Evolutionary conservation across 1,140 invertebrate species (phyloP), one percentile per base, ranked within the genome.

Genomic region (Oryzaephilus surinamensis): DNA sequence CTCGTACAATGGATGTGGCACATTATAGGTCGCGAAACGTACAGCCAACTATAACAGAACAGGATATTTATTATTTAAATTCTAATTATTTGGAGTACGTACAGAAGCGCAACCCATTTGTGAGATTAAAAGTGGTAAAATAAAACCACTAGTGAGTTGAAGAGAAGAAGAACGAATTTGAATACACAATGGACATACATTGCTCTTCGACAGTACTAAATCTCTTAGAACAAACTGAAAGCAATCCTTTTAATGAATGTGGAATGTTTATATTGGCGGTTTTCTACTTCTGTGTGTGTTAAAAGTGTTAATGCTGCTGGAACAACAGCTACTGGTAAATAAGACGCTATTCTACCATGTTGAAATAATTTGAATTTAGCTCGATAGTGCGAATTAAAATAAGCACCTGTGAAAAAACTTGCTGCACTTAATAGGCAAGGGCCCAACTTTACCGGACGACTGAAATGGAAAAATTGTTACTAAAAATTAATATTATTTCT

Each of bases 71-170:
- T 10, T 18, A 26, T 21, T 23, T 4, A 29, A 29, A 35, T 13
- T 14, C 2, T 26, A 3, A 12, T 18, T n/a, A 11, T 12, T 16
- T 21, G 30, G 16, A 31, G 11, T 39, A 44, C 48, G 45, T 51
- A 59, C 57, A 2, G 65, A 58, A 30, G 62, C 61, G 26, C 59
- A 52, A 7, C 63, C 54, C 17, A 67, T 38, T 23, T 3, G 23
- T 24, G 65, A 66, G 7, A 63, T 61, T 32, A 68, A 38, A 13
- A 55, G 41, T 5, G 67, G 67, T 51, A 66, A 65, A 2, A 61
- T 34, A n/a, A 55, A 46, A 10, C 65, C 64, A 3, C 57, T 6
- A 6, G 45, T 24, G 0, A 49, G 41, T 46, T 69, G 67, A 7
- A 67, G 38, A 6, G 53, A 48, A 17, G 60, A 53, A n/a, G 64